phyloP scores from a whole-genome alignment of 2,888 invertebrate genomes.

The Atethmia centrago region DNA sequence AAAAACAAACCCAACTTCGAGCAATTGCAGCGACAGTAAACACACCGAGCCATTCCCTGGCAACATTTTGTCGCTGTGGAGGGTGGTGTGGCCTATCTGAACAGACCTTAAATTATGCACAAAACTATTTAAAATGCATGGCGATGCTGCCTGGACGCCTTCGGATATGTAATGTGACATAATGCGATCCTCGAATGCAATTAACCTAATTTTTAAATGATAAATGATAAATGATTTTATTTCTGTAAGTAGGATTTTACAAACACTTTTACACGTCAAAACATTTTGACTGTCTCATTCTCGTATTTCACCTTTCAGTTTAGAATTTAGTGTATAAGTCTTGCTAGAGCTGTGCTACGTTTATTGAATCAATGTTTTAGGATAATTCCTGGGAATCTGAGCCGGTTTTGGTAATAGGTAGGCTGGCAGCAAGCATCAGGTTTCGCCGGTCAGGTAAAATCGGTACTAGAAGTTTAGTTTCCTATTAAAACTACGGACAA shows the following conservation, averaged over 20 bases:
- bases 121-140: conserved; percentile 76
- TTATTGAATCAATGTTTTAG: conserved; percentile 7
- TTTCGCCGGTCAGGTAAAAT: conserved; percentile 8
- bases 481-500: conserved; percentile 21
- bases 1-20: not conserved
- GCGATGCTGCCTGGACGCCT: conserved; percentile 56
- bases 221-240: too few species aligned
- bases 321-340: conserved; percentile 24
- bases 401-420: not conserved
- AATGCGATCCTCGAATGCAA: conserved; percentile 69
- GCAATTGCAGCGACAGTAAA: not conserved
- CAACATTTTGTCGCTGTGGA: not conserved
- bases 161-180: conserved; percentile 73
- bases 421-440: not conserved
- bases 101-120: conserved; percentile 63
- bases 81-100: conserved; percentile 3
- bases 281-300: conserved; percentile 46
- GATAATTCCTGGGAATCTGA: not conserved
- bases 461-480: conserved; percentile 25
- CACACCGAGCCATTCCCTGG: not conserved
- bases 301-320: conserved; percentile 44
- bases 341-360: not conserved
- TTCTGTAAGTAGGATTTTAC: too few species aligned
- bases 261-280: too few species aligned
- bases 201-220: conserved; percentile 74